Percentiles rank a stretch among this genome's conserved stretches.
These are phyloP conservation scores for Microhierax caerulescens DNA, from an alignment of 2,797 vertebrate genomes.

Conservation along the genomic window DNA sequence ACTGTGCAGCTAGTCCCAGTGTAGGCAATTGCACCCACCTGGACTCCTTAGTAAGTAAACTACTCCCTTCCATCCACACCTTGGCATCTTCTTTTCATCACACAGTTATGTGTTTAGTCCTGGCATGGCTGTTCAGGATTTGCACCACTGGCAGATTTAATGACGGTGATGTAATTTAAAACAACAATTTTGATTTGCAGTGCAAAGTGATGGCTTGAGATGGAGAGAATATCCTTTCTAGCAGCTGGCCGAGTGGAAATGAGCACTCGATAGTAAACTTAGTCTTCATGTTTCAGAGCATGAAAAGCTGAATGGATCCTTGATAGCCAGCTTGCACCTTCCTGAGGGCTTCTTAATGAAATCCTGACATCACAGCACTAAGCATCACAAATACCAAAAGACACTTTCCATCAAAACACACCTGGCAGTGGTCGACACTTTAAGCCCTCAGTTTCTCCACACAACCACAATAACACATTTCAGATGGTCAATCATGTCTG, in stretches of 20 bases:
- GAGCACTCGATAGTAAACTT: neutral
- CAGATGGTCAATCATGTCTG: neutral
- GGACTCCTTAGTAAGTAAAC: slow-evolving; percentile 17
- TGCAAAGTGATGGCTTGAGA: neutral
- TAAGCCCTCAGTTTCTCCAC: neutral
- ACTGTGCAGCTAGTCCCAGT: slow-evolving; percentile 22
- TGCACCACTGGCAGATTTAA: slow-evolving; percentile 29
- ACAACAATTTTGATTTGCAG: slow-evolving; percentile 36
- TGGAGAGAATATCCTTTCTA: neutral
- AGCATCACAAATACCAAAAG: neutral
- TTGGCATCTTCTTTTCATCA: slow-evolving; percentile 56
- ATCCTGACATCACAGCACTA: neutral
- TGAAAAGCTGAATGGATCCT: neutral
- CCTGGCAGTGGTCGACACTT: neutral
- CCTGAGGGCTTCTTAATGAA: neutral
- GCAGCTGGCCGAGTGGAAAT: neutral
- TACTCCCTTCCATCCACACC: slow-evolving; percentile 14
- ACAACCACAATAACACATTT: neutral
- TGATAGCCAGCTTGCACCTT: neutral
- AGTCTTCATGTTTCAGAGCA: neutral
- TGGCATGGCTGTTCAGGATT: slow-evolving; percentile 6
- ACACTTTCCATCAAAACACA: neutral
- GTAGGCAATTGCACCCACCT: slow-evolving; percentile 52
- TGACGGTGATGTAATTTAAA: slow-evolving; percentile 56
- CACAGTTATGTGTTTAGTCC: neutral